These are phyloP conservation scores for Phengaris arion DNA, from an alignment of 2,888 invertebrate genomes.

Conservation along the genomic window DNA sequence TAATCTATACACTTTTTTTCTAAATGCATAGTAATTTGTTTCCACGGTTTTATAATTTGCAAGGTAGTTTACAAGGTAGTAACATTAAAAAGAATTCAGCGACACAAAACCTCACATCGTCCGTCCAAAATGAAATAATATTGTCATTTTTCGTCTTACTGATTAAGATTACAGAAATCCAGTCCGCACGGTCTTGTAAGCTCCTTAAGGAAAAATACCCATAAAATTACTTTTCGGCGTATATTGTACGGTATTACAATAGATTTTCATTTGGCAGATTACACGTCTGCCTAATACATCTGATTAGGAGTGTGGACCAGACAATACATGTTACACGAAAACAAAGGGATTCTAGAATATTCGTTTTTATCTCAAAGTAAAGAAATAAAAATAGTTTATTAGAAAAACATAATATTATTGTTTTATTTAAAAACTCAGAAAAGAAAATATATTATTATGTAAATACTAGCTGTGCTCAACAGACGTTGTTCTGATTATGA, in stretches of 20 bases:
- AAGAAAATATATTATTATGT: background rate
- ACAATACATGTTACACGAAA: background rate
- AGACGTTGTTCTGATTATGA: too few relatives aligned
- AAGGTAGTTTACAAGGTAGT: too few relatives aligned
- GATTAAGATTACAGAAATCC: slow-evolving; percentile 40
- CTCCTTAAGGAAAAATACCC: slow-evolving; percentile 37
- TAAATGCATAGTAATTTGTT: too few relatives aligned
- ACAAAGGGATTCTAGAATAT: background rate
- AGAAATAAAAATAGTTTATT: background rate
- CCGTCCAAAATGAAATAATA: slow-evolving; percentile 29
- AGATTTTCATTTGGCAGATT: slow-evolving; percentile 15
- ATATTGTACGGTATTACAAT: slow-evolving; percentile 1
- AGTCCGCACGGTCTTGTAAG: slow-evolving; percentile 39
- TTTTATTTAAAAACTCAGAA: background rate
- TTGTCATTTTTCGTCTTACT: slow-evolving; percentile 37
- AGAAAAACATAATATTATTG: background rate
- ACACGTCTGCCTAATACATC: background rate
- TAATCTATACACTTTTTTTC: too few relatives aligned
- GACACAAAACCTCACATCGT: slow-evolving; percentile 21
- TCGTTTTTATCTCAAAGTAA: background rate
- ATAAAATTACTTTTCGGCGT: slow-evolving; percentile 22
- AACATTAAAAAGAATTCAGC: background rate
- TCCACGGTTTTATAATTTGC: too few relatives aligned
- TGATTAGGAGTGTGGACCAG: slow-evolving; percentile 9
- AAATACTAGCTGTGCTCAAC: too few relatives aligned